Percentiles rank a stretch among this genome's conserved stretches.
Conservation (phyloP, 37 sponge, comb jelly and placozoan species). For the Ianthella basta region DNA sequence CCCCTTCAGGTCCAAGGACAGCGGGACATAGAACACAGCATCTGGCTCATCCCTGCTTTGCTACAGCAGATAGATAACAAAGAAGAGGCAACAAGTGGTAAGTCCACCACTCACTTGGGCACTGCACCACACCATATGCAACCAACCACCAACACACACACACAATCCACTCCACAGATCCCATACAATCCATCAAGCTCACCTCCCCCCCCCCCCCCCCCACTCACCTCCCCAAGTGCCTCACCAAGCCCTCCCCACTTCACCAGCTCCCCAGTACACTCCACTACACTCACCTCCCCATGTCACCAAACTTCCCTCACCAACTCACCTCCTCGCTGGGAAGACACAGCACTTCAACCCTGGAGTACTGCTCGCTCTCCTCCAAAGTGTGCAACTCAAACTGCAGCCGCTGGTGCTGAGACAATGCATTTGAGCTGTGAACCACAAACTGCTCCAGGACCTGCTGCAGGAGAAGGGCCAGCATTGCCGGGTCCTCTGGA, state of each 20-base stretch:
- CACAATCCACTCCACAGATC: too few species aligned
- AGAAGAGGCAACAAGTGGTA: too few species aligned
- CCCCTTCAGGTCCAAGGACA: slow-evolving; percentile 44
- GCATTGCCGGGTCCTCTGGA: slow-evolving; percentile 1
- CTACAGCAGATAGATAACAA: neutral
- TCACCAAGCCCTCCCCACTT: neutral
- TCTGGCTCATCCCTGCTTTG: slow-evolving; percentile 36
- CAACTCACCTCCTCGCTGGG: slow-evolving; percentile 11
- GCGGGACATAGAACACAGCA: slow-evolving; percentile 61
- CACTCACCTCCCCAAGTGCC: neutral
- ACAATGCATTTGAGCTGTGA: slow-evolving; percentile 32
- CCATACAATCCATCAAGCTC: neutral
- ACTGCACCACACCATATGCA: neutral
- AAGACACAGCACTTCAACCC: neutral
- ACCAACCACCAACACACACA: too few species aligned
- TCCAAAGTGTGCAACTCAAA: slow-evolving; percentile 64
- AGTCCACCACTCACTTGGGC: too few species aligned
- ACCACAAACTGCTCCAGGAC: slow-evolving; percentile 58
- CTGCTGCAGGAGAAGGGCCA: slow-evolving; percentile 53
- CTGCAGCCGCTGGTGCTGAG: slow-evolving; percentile 52
- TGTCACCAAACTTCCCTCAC: too few species aligned
- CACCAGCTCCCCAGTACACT: slow-evolving; percentile 34
- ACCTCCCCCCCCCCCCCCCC: neutral
- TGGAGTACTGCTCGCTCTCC: slow-evolving; percentile 24
- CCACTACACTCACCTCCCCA: slow-evolving; percentile 39